phyloP scores from a whole-genome alignment of 2,113 vertebrate species.

The Eolophus roseicapilla region DNA sequence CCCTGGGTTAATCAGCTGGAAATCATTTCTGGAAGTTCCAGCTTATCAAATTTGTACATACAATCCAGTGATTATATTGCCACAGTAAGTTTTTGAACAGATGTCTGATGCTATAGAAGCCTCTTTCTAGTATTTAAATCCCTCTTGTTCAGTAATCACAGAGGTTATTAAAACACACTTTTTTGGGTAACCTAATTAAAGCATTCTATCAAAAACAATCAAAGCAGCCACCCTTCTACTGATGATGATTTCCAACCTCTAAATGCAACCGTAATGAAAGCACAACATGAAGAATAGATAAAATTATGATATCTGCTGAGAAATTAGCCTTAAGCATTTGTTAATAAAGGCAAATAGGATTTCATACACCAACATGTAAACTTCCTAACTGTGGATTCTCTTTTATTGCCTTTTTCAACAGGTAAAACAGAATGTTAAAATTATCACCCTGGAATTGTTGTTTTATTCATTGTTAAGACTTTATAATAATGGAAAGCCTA shows the following conservation, averaged over 20 bases:
- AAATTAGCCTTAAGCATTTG: slow-evolving; percentile 66
- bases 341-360: slow-evolving; percentile 74
- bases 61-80: slow-evolving; percentile 60
- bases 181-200: slow-evolving; percentile 68
- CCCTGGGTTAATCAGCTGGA: slow-evolving; percentile 72
- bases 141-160: slow-evolving; percentile 47
- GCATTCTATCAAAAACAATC: slow-evolving; percentile 63
- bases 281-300: slow-evolving; percentile 59
- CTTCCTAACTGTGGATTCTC: slow-evolving; percentile 17
- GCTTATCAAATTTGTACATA: slow-evolving; percentile 74
- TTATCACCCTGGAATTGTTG: slow-evolving; percentile 43
- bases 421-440: slow-evolving; percentile 24
- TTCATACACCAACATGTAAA: slow-evolving; percentile 64
- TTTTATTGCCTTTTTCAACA: slow-evolving; percentile 61
- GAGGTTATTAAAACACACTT: slow-evolving; percentile 70
- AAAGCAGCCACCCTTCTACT: slow-evolving; percentile 10
- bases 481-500: background rate
- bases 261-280: slow-evolving; percentile 44
- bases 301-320: slow-evolving; percentile 67
- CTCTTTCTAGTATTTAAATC: slow-evolving; percentile 63
- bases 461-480: slow-evolving; percentile 42
- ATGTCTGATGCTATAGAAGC: slow-evolving; percentile 57
- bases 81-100: slow-evolving; percentile 70
- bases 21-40: slow-evolving; percentile 74
- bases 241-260: slow-evolving; percentile 34